Conservation (phyloP, 1,140 invertebrate species). For the Chionoecetes opilio region DNA sequence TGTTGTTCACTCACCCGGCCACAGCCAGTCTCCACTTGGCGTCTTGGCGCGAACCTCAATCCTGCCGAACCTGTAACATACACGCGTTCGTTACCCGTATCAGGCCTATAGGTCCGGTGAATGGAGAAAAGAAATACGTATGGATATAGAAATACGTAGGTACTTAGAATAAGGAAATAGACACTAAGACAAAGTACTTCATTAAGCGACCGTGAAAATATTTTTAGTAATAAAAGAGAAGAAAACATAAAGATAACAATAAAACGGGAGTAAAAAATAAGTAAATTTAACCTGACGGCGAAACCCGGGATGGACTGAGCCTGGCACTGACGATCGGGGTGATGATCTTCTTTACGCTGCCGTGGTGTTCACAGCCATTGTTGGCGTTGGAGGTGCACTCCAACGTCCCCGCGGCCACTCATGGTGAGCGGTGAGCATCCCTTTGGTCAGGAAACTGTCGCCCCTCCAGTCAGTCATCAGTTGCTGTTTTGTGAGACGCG, state of each 20-base stretch:
- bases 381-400: conserved; percentile 74
- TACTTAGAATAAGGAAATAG: too few species aligned
- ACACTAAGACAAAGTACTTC: too few species aligned
- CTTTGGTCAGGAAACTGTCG: conserved; percentile 85
- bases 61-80: conserved; percentile 89
- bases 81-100: too few species aligned
- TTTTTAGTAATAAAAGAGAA: too few species aligned
- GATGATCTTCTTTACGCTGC: conserved; percentile 83
- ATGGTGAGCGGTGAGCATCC: conserved; percentile 85
- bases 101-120: too few species aligned
- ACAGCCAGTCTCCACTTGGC: conserved; percentile 91
- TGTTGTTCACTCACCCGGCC: conserved; percentile 85
- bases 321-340: conserved; percentile 88
- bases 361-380: conserved; percentile 77
- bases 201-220: too few species aligned
- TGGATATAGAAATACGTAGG: too few species aligned
- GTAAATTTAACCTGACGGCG: conserved; percentile 86
- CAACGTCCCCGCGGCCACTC: conserved; percentile 74
- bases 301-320: conserved; percentile 89
- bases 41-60: conserved; percentile 91
- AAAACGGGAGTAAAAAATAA: too few species aligned
- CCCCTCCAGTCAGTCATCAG: conserved; percentile 85
- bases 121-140: too few species aligned
- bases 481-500: not conserved
- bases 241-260: too few species aligned